Base-by-base conservation (phyloP, 2,797 vertebrate species). In the Zonotrichia albicollis region DNA sequence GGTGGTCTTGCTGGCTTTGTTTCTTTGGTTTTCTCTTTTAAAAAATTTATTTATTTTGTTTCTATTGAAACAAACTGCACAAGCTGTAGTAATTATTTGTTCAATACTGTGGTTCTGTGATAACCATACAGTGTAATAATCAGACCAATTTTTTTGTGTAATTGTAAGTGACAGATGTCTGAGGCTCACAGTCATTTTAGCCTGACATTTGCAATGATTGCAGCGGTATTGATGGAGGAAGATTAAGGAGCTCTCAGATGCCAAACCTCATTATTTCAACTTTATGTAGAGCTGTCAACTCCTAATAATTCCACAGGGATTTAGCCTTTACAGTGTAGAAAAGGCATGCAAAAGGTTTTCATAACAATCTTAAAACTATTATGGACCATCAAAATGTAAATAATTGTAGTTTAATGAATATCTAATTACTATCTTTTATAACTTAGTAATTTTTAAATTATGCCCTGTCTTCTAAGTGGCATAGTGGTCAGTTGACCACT, bases 251-350 rank as follows among this genome's bases (percentile, higher is more conserved):
- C 57, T 72, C 65, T 97, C 82, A 89, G 71, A 90, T 96, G 96
- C 87, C 97, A 97, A 96, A 96, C 74, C 32, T 87, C 78, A 96
- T 97, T 98, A 97, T 97, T 97, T 97, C 86, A 97, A 90, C 74
- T 97, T 97, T 96, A 97, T 94, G 77, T 94, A 93, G 84, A 96
- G 79, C 95, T 97, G 96, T 97, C 97, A 96, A 80, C 70, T 54
- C 40, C 68, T 96, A 95, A 93, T 97, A 97, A 95, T 95, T 96
- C 93, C 43, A 23, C 68, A 74, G 80, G 21, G 74, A 90, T 89
- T 82, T 75, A 87, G 80, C 78, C 67, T 81, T 94, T 93, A 70
- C 81, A 85, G 67, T 3, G 4, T 94, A 84, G 96, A 97, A 96
- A 96, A 95, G 58, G n/a, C 86, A 86, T 40, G 73, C 67, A 76